Base-by-base conservation (phyloP, 2,888 invertebrate genomes). In the Baronia brevicornis region DNA sequence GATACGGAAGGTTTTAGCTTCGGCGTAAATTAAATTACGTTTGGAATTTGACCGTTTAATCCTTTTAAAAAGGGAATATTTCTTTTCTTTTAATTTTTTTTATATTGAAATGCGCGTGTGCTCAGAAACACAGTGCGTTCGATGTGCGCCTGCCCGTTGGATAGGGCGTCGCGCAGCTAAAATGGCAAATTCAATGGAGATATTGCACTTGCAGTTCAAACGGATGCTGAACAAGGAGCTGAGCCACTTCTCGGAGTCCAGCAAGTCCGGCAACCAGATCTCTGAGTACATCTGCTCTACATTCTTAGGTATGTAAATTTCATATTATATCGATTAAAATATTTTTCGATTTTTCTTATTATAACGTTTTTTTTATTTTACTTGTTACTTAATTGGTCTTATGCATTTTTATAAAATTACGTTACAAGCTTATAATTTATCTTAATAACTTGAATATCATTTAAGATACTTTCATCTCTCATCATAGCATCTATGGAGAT, bases 211-310 rank as follows among this genome's bases (percentile, higher is more conserved):
- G 54, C 91, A 98, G 98, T 99, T 99, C 89, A 98, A 98, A 86
- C 92, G 97, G 74, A 98, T 99, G 97, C 91, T 99, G 80, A 98
- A 98, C 88, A 96, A 98, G 87, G 98, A 99, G 86, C 88, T 99
- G 65, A 96, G 96, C 68, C 98, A 98, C 84, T 98, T 98, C 87
- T 98, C 98, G 46, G 98, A 98, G 84, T 97, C 97, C 48, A 97
- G 97, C 87, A 97, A 95, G 86, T 97, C 98, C 54, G 98, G 98
- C 64, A 97, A 98, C 86, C 98, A 98, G 89, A 97, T 99, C 75
- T 98, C 98, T 38, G 98, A 98, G 82, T 99, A 97, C 87, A 97
- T 99, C 86, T 97, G 97, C 88, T 95, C 95, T 58, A 99, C 98
- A 57, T 99, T 98, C 87, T 91, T 99, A 84, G 97, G 98, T 98